These are phyloP conservation scores for Barypeithes pellucidus DNA, from an alignment of 2,888 invertebrate species.

Conservation along the genomic window DNA sequence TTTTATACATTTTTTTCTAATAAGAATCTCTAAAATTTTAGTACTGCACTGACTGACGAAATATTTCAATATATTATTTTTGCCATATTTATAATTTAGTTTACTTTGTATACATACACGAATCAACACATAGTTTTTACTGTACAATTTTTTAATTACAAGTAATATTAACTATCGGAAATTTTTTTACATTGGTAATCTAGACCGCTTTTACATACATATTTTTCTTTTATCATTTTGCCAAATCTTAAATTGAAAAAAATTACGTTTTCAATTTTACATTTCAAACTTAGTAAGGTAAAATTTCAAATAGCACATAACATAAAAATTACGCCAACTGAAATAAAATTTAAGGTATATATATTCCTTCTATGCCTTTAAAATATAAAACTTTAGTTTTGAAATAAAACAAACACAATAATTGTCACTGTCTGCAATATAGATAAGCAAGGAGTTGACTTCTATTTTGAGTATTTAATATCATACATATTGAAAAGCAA, in stretches of 20 bases:
- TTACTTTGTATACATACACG: conserved; percentile 58
- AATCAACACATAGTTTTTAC: conserved; percentile 64
- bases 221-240: conserved; percentile 61
- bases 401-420: too few relatives aligned
- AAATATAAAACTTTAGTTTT: too few relatives aligned
- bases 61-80: conserved; percentile 55
- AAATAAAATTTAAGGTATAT: not conserved
- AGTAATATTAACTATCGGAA: conserved; percentile 54
- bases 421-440: too few relatives aligned
- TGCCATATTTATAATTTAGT: conserved; percentile 46
- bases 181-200: conserved; percentile 51
- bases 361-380: conserved; percentile 23
- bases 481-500: too few relatives aligned
- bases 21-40: conserved; percentile 36
- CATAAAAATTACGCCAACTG: not conserved
- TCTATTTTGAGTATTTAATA: too few relatives aligned
- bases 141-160: conserved; percentile 58
- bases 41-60: conserved; percentile 55
- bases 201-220: conserved; percentile 64
- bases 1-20: conserved; percentile 63
- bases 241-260: conserved; percentile 59
- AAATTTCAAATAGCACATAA: not conserved
- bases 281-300: conserved; percentile 1
- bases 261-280: not conserved
- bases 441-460: too few relatives aligned